These are phyloP conservation scores for Lagopus leucura DNA, from an alignment of 2,113 vertebrate species.

Conservation along the genomic window DNA sequence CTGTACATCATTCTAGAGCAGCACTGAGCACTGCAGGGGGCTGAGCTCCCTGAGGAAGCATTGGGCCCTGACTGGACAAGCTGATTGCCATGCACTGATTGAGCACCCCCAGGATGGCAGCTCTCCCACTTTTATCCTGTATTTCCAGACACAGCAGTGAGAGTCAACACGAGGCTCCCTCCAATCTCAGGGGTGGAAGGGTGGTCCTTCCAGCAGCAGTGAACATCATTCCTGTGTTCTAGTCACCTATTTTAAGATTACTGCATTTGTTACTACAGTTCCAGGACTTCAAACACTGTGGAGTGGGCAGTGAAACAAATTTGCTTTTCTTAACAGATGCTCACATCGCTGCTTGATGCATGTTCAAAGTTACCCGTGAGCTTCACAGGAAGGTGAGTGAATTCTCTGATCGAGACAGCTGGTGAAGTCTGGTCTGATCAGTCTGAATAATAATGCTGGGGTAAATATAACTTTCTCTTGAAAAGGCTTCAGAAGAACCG, in stretches of 20 bases:
- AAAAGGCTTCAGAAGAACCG: background rate
- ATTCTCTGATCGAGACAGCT: background rate
- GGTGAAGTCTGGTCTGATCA: rapidly evolving
- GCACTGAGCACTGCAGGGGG: background rate
- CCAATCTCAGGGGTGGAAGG: background rate
- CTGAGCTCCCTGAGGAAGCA: background rate
- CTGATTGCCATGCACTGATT: too few relatives aligned
- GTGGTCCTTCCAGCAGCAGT: background rate
- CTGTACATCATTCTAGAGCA: background rate
- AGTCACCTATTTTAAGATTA: background rate
- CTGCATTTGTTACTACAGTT: background rate
- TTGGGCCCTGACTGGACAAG: background rate
- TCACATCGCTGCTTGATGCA: background rate
- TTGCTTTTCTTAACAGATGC: background rate
- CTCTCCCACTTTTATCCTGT: background rate
- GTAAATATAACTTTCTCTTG: background rate
- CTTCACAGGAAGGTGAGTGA: background rate
- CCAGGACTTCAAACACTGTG: background rate
- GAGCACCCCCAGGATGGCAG: background rate
- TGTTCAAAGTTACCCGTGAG: rapidly evolving
- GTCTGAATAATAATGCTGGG: rapidly evolving
- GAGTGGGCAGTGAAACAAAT: background rate
- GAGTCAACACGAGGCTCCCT: background rate
- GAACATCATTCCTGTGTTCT: background rate
- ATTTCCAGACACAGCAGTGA: background rate